Evolutionary conservation across 2,797 vertebrate species (phyloP).

Genomic region (Tragopan temminckii): DNA sequence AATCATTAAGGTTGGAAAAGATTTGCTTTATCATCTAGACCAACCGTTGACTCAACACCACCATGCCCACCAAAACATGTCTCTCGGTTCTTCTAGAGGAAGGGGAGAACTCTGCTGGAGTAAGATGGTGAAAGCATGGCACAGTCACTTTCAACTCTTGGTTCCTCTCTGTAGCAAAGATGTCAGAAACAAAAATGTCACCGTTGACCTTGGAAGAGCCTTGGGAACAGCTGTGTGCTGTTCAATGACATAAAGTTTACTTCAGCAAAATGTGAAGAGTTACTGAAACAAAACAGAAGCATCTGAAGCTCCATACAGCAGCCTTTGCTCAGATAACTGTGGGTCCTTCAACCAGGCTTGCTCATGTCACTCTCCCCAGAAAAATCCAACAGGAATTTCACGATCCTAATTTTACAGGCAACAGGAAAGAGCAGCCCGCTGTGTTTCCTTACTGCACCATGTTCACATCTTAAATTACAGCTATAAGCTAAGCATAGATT

Average conservation of each 20-base stretch:
- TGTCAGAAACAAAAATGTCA: not conserved
- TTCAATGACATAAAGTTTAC: not conserved
- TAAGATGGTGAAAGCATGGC: not conserved
- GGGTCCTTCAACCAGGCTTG: not conserved
- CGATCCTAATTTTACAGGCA: not conserved
- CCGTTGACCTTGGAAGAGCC: not conserved
- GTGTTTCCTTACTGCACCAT: not conserved
- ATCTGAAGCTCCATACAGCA: not conserved
- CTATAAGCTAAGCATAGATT: not conserved
- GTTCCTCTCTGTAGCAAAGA: not conserved
- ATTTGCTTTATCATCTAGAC: not conserved
- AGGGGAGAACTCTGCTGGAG: rapidly evolving
- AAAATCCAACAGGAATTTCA: not conserved
- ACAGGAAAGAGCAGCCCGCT: not conserved
- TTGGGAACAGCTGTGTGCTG: not conserved
- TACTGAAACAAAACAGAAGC: not conserved
- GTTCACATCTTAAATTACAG: not conserved
- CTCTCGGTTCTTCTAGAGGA: not conserved
- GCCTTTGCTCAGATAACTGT: not conserved
- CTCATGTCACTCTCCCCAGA: not conserved
- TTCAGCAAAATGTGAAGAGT: not conserved
- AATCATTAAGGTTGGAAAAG: not conserved
- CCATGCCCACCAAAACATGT: not conserved
- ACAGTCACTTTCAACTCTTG: not conserved
- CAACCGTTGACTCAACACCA: not conserved